Base-by-base conservation (phyloP, 2,888 invertebrate species). In the Coelogynopora nodosa region DNA sequence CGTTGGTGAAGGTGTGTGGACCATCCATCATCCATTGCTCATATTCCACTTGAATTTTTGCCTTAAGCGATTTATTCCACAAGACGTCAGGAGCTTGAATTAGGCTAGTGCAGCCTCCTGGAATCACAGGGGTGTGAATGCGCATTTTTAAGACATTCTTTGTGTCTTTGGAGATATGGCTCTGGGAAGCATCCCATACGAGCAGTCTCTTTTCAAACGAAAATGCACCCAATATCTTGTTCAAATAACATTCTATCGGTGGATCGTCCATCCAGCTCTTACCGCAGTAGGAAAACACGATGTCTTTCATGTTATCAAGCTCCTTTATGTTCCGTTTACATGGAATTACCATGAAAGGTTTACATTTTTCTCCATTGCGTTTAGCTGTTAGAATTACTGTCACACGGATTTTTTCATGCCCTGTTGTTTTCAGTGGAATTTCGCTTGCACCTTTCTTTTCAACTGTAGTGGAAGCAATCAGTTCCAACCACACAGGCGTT, bases 181-280 rank as follows among this genome's bases (percentile, higher is more conserved):
- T 10, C 49, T 18, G 18, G 49, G 18, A 49, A 49, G 49, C 49
- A 49, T 49, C 49, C 49, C 49, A 49, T 5, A 49, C 49, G 49
- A 49, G 49, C 49, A 49, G 49, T 49, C 49, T 49, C 49, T 49
- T n/a, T n/a, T 49, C 49, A 49, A 49, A 49, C 49, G 49, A 49
- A 49, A 49, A 49, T 49, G 49, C 49, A 49, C 49, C 49, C 49
- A 49, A 49, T 49, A 49, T 49, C 49, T 49, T 49, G 49, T 49
- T 49, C 49, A 49, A 49, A 49, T 49, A 49, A 49, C 49, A 49
- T 1, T 30, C 30, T 1, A 89, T 88, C 2, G 87, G 88, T 0
- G 88, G 88, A 67, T 88, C 88, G 81, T 89, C 85, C 89, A 88
- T 89, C 88, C 89, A 88, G 30, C 87, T 74, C 18, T 87, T 67